Evolutionary conservation across 2,888 invertebrate species (phyloP).

Genomic region (Amaurobius ferox): DNA sequence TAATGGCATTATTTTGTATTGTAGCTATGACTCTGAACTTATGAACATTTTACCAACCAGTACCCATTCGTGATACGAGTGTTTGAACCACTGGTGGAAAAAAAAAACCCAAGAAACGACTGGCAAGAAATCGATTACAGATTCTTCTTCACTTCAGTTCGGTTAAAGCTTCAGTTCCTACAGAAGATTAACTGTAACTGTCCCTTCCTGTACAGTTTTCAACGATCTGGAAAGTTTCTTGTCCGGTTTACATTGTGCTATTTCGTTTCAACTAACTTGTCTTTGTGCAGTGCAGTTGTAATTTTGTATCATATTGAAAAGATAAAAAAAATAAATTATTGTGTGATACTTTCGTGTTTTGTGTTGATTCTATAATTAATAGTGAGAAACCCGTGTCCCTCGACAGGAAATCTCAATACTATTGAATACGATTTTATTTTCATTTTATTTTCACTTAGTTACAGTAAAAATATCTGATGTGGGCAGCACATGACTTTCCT

Average conservation of each 20-base stretch:
- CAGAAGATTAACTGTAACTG: constrained; percentile 8
- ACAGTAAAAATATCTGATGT: too few species aligned
- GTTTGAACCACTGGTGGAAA: constrained; percentile 28
- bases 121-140: neutral
- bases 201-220: constrained; percentile 26
- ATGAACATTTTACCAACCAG: constrained; percentile 13
- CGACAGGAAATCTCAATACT: too few species aligned
- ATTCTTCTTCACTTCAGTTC: constrained; percentile 2
- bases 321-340: constrained; percentile 51
- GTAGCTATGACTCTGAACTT: constrained; percentile 14
- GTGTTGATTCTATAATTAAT: too few species aligned
- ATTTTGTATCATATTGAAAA: constrained; percentile 33
- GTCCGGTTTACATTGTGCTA: constrained; percentile 20
- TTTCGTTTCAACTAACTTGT: constrained; percentile 1
- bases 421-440: too few species aligned
- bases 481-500: too few species aligned
- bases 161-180: constrained; percentile 4
- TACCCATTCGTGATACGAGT: constrained; percentile 35
- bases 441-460: too few species aligned
- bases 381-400: too few species aligned
- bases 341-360: constrained; percentile 8
- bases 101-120: neutral
- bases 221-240: constrained; percentile 1
- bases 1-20: constrained; percentile 36
- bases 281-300: neutral